A percentile compares a stretch with the other conserved stretches of the same genome.
These are phyloP conservation scores for Drosophila pruinosa DNA, from an alignment of 1,140 invertebrate genomes.

Conservation along the genomic window DNA sequence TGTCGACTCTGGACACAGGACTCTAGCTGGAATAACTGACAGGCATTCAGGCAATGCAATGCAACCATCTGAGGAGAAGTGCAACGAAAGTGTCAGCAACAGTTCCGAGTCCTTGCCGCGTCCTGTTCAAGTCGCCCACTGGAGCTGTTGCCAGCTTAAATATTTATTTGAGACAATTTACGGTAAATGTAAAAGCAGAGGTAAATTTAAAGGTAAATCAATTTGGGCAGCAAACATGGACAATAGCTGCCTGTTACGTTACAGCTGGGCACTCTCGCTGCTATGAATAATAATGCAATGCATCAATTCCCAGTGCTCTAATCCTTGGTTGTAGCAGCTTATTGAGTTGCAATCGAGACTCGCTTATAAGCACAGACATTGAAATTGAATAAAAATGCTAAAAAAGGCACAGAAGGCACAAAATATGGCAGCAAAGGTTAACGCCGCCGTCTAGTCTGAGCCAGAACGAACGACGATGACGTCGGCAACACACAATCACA, in stretches of 20 bases:
- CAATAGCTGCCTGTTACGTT: slow-evolving; percentile 24
- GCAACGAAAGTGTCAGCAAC: slow-evolving; percentile 50
- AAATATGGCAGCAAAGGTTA: slow-evolving; percentile 70
- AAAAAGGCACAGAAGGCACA: slow-evolving; percentile 29
- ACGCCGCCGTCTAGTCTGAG: slow-evolving; percentile 71
- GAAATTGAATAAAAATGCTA: slow-evolving; percentile 71
- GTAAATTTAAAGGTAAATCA: slow-evolving; percentile 51
- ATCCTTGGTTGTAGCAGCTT: slow-evolving; percentile 54
- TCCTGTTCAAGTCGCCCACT: not conserved
- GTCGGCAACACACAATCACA: not conserved
- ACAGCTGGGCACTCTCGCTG: slow-evolving; percentile 52
- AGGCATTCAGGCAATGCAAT: slow-evolving; percentile 60
- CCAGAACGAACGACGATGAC: not conserved
- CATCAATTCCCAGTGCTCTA: slow-evolving; percentile 54
- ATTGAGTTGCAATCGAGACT: slow-evolving; percentile 68
- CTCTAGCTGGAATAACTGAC: slow-evolving; percentile 47
- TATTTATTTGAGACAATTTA: slow-evolving; percentile 26
- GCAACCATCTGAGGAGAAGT: slow-evolving; percentile 22
- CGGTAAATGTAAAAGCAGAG: not conserved
- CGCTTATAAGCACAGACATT: slow-evolving; percentile 25
- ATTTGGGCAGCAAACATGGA: slow-evolving; percentile 23
- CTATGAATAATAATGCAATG: slow-evolving; percentile 74
- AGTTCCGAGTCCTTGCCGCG: slow-evolving; percentile 1
- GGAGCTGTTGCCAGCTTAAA: slow-evolving; percentile 17
- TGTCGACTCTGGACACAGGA: slow-evolving; percentile 29